Evolutionary conservation across 1,140 invertebrate genomes (phyloP), one percentile per base, ranked within the genome.

Genomic region (Berghia stephanieae): DNA sequence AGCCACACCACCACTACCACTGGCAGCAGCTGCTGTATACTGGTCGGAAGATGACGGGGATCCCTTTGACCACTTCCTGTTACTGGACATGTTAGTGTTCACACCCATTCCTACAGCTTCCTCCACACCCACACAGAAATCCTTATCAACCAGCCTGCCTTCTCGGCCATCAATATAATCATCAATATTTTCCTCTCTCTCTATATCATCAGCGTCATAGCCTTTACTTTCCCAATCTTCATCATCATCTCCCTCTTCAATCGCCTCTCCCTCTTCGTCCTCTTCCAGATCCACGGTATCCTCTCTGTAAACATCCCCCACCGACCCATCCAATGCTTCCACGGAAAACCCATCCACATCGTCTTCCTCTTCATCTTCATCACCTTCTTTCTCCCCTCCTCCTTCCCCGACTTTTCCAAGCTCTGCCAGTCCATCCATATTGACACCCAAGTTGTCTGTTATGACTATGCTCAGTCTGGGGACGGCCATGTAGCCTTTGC

Each of bases 131-230:
- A 31, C 68, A 16, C 18, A 3, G 10, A 55, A 27, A 43, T 72
- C 70, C 5, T 4, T 3, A 8, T 21, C 8, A 34, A 31, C 57
- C 27, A 31, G 57, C 10, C 10, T 10, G 10, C 18, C 10, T 63
- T 27, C 10, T 31, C 10, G 18, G 57, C 27, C 57, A 16, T 10
- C 8, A 31, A 63, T 63, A n/a, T n/a, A n/a, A n/a, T n/a, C n/a
- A n/a, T n/a, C 63, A 24, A 42, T 57, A 57, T 21, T 34, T 18
- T 31, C 1, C 55, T 75, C 34, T 67, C 67, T 46, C 21, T 13
- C 73, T 31, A 5, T 21, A 8, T 67, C 63, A 67, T 67, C 63
- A n/a, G n/a, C n/a, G n/a, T n/a, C n/a, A n/a, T n/a, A n/a, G n/a
- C n/a, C n/a, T n/a, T n/a, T n/a, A n/a, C n/a, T n/a, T n/a, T n/a